These are phyloP conservation scores for Urocolius indicus DNA, from an alignment of 2,113 vertebrate genomes.

Conservation along the genomic window DNA sequence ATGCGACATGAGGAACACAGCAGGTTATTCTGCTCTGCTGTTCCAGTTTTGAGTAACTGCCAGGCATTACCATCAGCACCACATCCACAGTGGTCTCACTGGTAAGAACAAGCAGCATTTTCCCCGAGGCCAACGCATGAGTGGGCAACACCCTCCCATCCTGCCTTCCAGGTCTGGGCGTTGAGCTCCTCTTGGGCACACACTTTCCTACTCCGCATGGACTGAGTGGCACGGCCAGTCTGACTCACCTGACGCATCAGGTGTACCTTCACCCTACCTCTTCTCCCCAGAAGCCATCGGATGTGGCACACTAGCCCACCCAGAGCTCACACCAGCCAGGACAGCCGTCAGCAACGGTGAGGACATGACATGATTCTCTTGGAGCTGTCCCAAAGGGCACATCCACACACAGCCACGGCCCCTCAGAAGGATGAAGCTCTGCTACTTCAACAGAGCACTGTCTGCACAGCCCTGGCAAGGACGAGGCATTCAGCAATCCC, in stretches of 20 bases:
- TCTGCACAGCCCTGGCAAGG: neutral
- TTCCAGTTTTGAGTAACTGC: neutral
- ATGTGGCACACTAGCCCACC: neutral
- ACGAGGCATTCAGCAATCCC: neutral
- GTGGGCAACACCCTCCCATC: neutral
- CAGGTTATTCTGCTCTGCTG: neutral
- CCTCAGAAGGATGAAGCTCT: neutral
- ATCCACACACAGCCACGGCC: neutral
- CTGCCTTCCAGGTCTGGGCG: neutral
- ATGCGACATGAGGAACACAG: rapidly evolving
- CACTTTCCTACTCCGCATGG: rapidly evolving
- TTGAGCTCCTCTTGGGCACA: neutral
- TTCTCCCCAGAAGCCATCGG: neutral
- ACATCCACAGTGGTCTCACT: neutral
- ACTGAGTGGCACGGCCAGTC: rapidly evolving
- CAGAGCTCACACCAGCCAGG: neutral
- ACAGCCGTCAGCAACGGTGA: rapidly evolving
- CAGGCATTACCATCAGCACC: neutral
- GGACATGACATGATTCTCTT: rapidly evolving
- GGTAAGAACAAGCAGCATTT: rapidly evolving
- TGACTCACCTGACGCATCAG: rapidly evolving
- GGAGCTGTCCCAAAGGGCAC: neutral
- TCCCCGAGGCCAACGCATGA: rapidly evolving
- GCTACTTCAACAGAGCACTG: neutral
- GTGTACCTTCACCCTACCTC: neutral